phyloP scores from a whole-genome alignment of 2,888 invertebrate genomes.

The Noctua janthina region DNA sequence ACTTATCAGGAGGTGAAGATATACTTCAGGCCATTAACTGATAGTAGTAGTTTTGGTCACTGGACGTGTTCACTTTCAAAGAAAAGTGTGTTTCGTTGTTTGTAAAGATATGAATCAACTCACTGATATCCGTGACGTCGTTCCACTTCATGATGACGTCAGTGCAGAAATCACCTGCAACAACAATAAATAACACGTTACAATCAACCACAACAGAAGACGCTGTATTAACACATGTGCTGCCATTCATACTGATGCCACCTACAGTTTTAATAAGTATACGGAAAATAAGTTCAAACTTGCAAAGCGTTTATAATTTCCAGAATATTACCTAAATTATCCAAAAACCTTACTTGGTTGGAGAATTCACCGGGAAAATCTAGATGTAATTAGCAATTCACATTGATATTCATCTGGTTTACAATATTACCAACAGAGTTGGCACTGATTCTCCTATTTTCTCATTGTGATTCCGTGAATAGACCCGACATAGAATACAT shows the following conservation, averaged over 20 bases:
- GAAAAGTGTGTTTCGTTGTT: constrained; percentile 20
- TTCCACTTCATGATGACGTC: constrained; percentile 90
- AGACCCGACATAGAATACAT: constrained; percentile 39
- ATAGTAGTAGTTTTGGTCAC: background rate
- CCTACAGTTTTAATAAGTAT: background rate
- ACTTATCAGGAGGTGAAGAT: constrained; percentile 7
- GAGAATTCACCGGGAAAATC: background rate
- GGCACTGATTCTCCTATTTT: constrained; percentile 42
- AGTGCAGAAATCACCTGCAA: constrained; percentile 87
- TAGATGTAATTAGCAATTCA: background rate
- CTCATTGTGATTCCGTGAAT: constrained; percentile 55
- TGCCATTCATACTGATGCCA: background rate
- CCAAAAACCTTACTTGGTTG: background rate
- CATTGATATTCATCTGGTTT: constrained; percentile 18
- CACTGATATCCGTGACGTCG: constrained; percentile 88
- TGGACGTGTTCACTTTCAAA: background rate
- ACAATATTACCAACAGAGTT: constrained; percentile 38
- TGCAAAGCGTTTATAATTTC: too few species aligned
- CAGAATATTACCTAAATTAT: background rate
- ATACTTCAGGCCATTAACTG: background rate
- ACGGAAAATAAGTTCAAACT: background rate
- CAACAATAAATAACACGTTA: constrained; percentile 59
- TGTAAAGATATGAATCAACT: constrained; percentile 70
- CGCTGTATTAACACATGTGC: background rate
- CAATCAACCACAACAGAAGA: constrained; percentile 6